phyloP scores from a whole-genome alignment of 2,797 vertebrate genomes.

The Cossypha heuglini region DNA sequence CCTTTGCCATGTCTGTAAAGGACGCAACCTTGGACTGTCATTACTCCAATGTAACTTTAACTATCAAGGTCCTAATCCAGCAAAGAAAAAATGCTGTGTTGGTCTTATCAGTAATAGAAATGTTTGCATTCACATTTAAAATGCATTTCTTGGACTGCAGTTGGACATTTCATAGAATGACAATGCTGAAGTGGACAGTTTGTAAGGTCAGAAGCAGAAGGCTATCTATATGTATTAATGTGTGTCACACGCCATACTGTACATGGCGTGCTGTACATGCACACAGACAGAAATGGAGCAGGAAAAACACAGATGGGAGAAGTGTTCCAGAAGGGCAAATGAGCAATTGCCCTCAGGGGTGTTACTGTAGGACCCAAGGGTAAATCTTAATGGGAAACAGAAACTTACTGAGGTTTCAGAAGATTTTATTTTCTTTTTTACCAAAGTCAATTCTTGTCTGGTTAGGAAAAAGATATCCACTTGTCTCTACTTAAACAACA shows the following conservation, averaged over 20 bases:
- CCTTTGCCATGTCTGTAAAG: slow-evolving; percentile 14
- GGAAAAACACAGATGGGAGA: not conserved
- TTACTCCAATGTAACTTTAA: slow-evolving; percentile 54
- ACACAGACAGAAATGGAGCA: not conserved
- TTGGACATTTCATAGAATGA: slow-evolving; percentile 50
- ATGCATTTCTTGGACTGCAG: slow-evolving; percentile 64
- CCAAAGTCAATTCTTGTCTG: not conserved
- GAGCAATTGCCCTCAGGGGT: not conserved
- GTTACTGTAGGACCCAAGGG: not conserved
- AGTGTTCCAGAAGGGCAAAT: not conserved
- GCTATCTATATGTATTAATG: slow-evolving; percentile 42
- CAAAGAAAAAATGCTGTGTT: slow-evolving; percentile 64
- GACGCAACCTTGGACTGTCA: slow-evolving; percentile 41
- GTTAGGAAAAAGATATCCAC: not conserved
- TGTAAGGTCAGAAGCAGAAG: slow-evolving; percentile 64
- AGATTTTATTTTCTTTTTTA: not conserved
- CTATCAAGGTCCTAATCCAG: slow-evolving; percentile 45
- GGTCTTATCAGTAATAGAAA: slow-evolving; percentile 67
- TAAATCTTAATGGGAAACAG: not conserved
- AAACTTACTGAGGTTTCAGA: not conserved
- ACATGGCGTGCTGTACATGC: not conserved
- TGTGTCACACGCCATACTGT: slow-evolving; percentile 5
- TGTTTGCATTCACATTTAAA: slow-evolving; percentile 69
- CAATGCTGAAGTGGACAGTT: slow-evolving; percentile 69
- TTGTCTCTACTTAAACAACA: not conserved